phyloP scores from a whole-genome alignment of 1,140 invertebrate genomes.

The Leucophenga varia region DNA sequence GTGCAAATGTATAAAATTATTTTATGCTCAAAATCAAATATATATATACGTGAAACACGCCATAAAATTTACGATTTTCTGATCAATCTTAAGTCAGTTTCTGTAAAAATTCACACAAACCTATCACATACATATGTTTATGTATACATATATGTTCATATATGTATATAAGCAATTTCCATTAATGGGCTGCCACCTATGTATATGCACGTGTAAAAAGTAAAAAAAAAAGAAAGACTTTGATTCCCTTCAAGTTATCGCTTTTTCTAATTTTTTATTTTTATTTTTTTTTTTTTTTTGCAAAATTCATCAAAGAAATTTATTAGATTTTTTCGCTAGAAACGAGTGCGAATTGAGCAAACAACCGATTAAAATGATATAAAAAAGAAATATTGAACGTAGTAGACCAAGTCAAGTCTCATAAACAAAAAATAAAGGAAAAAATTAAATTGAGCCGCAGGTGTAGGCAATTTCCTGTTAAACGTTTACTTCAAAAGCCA shows the following conservation, averaged over 20 bases:
- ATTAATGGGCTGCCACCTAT: slow-evolving; percentile 12
- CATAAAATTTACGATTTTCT: too few species aligned
- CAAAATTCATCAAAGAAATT: slow-evolving; percentile 32
- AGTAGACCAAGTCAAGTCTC: slow-evolving; percentile 2
- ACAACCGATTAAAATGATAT: too few species aligned
- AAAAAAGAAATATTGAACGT: too few species aligned
- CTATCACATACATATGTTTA: too few species aligned
- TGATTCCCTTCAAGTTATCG: slow-evolving; percentile 26
- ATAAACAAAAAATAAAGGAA: slow-evolving; percentile 1
- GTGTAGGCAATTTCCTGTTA: slow-evolving; percentile 52
- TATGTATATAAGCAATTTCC: too few species aligned
- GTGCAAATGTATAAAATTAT: too few species aligned
- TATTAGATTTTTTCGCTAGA: slow-evolving; percentile 25
- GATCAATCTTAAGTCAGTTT: too few species aligned
- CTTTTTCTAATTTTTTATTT: slow-evolving; percentile 39
- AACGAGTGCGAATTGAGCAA: slow-evolving; percentile 32
- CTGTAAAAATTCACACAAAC: too few species aligned
- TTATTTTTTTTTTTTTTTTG: slow-evolving; percentile 44
- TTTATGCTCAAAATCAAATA: too few species aligned
- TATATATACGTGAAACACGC: too few species aligned
- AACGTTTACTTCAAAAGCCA: slow-evolving; percentile 40
- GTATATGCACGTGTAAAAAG: slow-evolving; percentile 26
- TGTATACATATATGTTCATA: too few species aligned
- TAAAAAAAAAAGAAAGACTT: slow-evolving; percentile 14
- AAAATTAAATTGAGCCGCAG: slow-evolving; percentile 53